Evolutionary conservation across 1,140 invertebrate species (phyloP), one percentile per base, ranked within the genome.

Genomic region (Leucophenga varia): DNA sequence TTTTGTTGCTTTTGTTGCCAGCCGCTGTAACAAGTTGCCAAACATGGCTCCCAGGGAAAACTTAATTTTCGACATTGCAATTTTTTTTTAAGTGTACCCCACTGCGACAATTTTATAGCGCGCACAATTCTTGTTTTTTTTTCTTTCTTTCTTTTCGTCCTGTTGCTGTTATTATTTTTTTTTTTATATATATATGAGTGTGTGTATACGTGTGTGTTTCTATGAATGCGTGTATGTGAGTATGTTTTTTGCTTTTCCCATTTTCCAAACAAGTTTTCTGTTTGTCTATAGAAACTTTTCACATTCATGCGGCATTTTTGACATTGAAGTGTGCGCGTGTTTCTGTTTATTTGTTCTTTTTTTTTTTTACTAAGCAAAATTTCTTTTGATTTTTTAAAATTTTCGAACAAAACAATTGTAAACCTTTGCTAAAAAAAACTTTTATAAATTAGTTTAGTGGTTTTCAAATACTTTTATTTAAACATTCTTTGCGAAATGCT

Each of bases 11-110:
- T n/a, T n/a, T n/a, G n/a, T n/a, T 51, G 39, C 34, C 17, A 37
- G 48, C 21, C 17, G 18, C 46, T 38, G 52, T 65, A 65, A 58
- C 61, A 65, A 61, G 55, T 64, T 61, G 52, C 41, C 49, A 42
- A 44, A 31, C 36, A 42, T 43, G 47, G 13, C 42, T 39, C 43
- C 38, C 22, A 6, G 25, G 18, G 34, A 42, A 43, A 39, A 22
- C 28, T 16, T 19, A 47, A 47, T 38, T 52, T 49, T 37, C 3
- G 9, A 12, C 35, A 12, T 34, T 34, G 31, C n/a, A 8, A 13
- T 34, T 34, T 37, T 37, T 19, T 34, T 34, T 34, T 14, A 4
- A 34, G n/a, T 34, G 31, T 34, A 8, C 22, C 5, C 22, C 22
- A 25, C 22, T 25, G 5, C 10, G 22, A 25, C 22, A 16, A 31